Percentiles rank a stretch among this genome's conserved stretches.
Evolutionary conservation across 2,113 vertebrate species (phyloP).

Genomic region (Psammodynastes pulverulentus): DNA sequence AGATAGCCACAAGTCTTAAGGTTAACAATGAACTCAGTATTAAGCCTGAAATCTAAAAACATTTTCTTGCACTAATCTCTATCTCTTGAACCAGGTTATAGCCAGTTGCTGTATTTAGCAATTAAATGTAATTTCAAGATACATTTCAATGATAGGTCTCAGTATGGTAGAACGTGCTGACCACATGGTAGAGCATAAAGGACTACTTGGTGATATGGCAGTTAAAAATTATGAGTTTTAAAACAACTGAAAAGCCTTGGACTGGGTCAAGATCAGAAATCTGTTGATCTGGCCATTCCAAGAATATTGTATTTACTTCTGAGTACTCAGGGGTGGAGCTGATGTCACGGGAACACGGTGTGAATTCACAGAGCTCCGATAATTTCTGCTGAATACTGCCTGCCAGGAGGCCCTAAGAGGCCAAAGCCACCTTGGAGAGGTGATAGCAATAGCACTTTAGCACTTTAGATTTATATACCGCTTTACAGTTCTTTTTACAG

Average conservation of each 20-base stretch:
- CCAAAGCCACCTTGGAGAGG: too few relatives aligned
- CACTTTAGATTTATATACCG: too few relatives aligned
- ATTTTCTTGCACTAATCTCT: not conserved
- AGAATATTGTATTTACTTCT: not conserved
- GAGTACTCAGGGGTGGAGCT: not conserved
- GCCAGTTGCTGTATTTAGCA: not conserved
- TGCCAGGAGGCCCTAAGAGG: too few relatives aligned
- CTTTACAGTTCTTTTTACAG: too few relatives aligned
- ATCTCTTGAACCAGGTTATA: not conserved
- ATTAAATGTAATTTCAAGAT: not conserved
- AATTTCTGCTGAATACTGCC: too few relatives aligned
- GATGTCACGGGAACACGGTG: too few relatives aligned
- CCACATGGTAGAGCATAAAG: slow-evolving; percentile 39
- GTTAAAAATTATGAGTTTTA: slow-evolving; percentile 24
- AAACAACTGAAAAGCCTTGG: too few relatives aligned
- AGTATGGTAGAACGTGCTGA: slow-evolving; percentile 40
- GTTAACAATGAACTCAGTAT: not conserved
- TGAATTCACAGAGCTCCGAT: too few relatives aligned
- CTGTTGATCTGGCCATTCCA: not conserved
- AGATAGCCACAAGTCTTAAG: not conserved
- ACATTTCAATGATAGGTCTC: slow-evolving; percentile 2
- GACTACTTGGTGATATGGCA: slow-evolving; percentile 47
- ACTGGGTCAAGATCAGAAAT: not conserved
- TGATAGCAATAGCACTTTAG: too few relatives aligned
- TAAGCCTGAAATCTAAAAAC: not conserved